phyloP scores from a whole-genome alignment of 1,140 invertebrate species.

The Sinonovacula constricta region DNA sequence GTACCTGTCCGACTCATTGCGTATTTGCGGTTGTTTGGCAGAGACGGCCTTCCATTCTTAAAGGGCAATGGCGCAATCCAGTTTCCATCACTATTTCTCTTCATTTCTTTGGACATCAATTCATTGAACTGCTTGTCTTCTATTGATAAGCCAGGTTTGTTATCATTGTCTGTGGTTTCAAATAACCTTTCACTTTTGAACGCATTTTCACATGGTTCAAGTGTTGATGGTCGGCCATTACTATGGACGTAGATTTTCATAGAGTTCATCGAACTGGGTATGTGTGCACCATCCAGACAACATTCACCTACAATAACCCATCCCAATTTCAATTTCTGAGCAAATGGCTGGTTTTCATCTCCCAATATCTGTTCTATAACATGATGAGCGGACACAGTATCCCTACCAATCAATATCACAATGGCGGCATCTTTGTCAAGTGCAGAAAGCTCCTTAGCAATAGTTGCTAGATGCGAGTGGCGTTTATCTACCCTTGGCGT shows the following conservation, averaged over 20 bases:
- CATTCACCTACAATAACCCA: slow-evolving; percentile 57
- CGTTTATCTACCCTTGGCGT: not conserved
- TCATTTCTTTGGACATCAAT: slow-evolving; percentile 32
- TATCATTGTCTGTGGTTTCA: too few species aligned
- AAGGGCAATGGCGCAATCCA: slow-evolving; percentile 32
- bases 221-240: not conserved
- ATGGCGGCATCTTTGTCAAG: not conserved
- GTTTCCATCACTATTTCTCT: slow-evolving; percentile 3
- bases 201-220: slow-evolving; percentile 7
- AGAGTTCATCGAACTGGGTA: not conserved
- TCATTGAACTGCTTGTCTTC: slow-evolving; percentile 12
- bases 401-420: slow-evolving; percentile 46
- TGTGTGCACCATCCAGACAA: slow-evolving; percentile 50
- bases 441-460: not conserved
- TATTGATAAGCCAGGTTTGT: not conserved
- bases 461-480: not conserved
- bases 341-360: slow-evolving; percentile 29
- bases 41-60: not conserved
- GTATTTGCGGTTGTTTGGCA: not conserved
- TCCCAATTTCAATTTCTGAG: slow-evolving; percentile 40
- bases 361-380: slow-evolving; percentile 50
- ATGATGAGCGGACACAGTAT: slow-evolving; percentile 41
- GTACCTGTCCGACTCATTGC: not conserved
- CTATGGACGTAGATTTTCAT: slow-evolving; percentile 34
- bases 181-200: not conserved